Conservation (phyloP, 2,113 vertebrate species). For the Nasalis larvatus region DNA sequence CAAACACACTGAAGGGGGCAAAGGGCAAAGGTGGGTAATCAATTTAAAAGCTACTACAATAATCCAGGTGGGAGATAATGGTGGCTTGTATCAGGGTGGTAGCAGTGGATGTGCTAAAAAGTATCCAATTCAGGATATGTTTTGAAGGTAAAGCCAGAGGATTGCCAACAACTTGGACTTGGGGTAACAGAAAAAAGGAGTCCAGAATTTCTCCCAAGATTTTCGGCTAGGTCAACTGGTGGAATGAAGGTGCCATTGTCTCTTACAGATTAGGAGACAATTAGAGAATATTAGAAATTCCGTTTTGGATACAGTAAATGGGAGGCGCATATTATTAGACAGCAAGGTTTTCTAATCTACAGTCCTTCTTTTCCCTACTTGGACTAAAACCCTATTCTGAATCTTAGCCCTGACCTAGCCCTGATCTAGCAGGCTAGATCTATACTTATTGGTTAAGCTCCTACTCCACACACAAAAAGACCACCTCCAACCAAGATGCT, state of each 20-base stretch:
- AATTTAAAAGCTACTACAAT: neutral
- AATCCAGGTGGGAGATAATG: neutral
- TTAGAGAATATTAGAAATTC: neutral
- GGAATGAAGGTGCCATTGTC: neutral
- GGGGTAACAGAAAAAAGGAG: neutral
- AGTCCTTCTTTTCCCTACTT: neutral
- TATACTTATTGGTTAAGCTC: neutral
- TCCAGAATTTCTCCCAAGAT: neutral
- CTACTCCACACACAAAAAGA: neutral
- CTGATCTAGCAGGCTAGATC: neutral
- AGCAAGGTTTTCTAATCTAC: neutral
- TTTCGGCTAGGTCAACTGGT: neutral
- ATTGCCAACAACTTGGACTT: neutral
- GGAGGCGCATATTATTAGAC: neutral
- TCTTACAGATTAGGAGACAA: neutral
- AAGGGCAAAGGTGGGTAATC: neutral
- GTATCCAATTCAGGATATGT: neutral
- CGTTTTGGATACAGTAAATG: neutral
- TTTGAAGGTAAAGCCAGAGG: neutral
- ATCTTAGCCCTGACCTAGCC: neutral
- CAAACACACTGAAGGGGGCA: neutral
- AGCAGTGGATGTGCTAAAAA: neutral
- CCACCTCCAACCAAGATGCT: neutral
- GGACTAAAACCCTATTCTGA: neutral
- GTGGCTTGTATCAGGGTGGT: neutral